Percentiles rank a stretch among this genome's conserved stretches.
Conservation (phyloP, 2,888 invertebrate genomes). For the Copidosoma aretas region DNA sequence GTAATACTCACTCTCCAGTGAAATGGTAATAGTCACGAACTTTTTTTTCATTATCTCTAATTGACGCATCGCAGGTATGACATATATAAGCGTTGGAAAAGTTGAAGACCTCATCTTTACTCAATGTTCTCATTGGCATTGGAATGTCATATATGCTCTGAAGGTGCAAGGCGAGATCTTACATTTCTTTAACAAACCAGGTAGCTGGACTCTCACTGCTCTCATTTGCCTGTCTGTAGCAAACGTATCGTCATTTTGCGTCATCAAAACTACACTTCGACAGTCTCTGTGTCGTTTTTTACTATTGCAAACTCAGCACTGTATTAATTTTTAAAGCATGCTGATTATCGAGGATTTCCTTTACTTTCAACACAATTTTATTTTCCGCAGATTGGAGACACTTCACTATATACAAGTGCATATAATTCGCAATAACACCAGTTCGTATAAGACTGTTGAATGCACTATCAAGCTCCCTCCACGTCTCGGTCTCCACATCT, state of each 20-base stretch:
- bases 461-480: no score
- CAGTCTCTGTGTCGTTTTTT: no score
- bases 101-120: not conserved
- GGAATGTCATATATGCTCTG: not conserved
- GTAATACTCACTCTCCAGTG: slow-evolving; percentile 37
- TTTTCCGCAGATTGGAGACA: no score
- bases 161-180: not conserved
- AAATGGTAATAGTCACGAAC: slow-evolving; percentile 41
- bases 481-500: no score
- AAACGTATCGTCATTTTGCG: not conserved
- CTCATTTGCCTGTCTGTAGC: slow-evolving; percentile 11
- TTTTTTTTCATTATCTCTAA: slow-evolving; percentile 23
- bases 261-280: no score
- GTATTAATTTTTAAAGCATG: no score
- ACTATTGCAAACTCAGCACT: no score
- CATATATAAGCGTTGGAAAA: slow-evolving; percentile 15
- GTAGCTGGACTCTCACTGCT: not conserved
- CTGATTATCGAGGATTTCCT: no score
- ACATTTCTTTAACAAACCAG: slow-evolving; percentile 19
- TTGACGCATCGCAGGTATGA: slow-evolving; percentile 32
- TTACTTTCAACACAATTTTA: no score
- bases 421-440: no score
- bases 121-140: not conserved
- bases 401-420: no score
- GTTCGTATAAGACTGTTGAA: no score